Conservation (phyloP, 2,888 invertebrate species). For the Drosophila dives region DNA sequence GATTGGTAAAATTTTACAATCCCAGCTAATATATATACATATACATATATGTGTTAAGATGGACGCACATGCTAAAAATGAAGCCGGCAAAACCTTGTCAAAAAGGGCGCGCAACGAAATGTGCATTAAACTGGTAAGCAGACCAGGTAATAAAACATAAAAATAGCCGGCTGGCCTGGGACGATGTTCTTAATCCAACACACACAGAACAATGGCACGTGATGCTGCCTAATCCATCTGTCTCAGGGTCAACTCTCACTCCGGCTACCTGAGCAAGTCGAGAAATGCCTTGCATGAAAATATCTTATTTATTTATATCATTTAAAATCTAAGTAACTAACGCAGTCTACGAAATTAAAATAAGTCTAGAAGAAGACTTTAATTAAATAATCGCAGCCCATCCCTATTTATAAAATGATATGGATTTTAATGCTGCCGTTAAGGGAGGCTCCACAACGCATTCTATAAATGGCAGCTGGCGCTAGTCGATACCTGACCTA, state of each 20-base stretch:
- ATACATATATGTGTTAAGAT: not conserved
- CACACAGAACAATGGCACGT: conserved; percentile 61
- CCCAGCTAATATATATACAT: not conserved
- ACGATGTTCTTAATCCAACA: conserved; percentile 28
- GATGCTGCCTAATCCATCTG: conserved; percentile 54
- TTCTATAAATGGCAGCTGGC: conserved; percentile 23
- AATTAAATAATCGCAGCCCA: not conserved
- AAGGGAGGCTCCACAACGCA: conserved; percentile 14
- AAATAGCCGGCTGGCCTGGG: conserved; percentile 45
- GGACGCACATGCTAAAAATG: not conserved
- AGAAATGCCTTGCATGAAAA: not conserved
- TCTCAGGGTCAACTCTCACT: conserved; percentile 16
- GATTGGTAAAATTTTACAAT: too few species aligned
- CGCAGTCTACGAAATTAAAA: not conserved
- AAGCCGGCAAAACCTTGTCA: conserved; percentile 19
- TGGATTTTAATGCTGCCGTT: not conserved
- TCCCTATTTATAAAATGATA: not conserved
- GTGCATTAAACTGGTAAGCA: conserved; percentile 29
- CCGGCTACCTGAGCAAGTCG: conserved; percentile 15
- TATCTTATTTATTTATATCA: not conserved
- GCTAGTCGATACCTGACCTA: not conserved
- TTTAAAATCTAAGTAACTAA: not conserved
- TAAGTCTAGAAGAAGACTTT: not conserved
- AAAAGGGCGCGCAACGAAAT: conserved; percentile 36
- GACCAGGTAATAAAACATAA: conserved; percentile 50